Percentiles rank a stretch among this genome's conserved stretches.
Evolutionary conservation across 2,888 invertebrate genomes (phyloP).

Genomic region (Gymnosoma rotundatum): DNA sequence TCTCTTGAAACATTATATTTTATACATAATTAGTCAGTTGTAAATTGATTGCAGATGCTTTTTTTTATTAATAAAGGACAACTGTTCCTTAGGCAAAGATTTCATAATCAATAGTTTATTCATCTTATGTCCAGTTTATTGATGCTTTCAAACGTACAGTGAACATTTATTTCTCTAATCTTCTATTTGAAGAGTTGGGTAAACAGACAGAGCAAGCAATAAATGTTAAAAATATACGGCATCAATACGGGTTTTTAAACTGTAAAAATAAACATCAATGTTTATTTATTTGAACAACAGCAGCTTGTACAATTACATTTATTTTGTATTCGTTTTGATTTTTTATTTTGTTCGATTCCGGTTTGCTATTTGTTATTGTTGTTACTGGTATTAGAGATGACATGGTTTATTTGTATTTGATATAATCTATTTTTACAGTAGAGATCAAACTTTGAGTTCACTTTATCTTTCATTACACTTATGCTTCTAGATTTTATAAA

Average conservation of each 20-base stretch:
- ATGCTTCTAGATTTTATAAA: too few species aligned
- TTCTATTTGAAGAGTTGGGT: constrained; percentile 16
- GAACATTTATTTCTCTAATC: constrained; percentile 54
- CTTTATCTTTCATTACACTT: too few species aligned
- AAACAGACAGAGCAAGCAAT: constrained; percentile 4
- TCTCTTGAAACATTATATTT: background rate
- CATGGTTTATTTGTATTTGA: constrained; percentile 8
- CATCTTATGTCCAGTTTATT: constrained; percentile 33
- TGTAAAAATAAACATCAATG: background rate
- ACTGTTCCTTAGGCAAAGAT: background rate
- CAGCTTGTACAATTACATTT: constrained; percentile 19
- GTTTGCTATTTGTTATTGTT: constrained; percentile 11
- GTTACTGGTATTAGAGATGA: constrained; percentile 4
- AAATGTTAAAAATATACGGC: constrained; percentile 8
- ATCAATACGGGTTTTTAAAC: constrained; percentile 14
- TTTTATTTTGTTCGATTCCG: background rate
- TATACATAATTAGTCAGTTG: constrained; percentile 4
- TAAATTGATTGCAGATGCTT: background rate
- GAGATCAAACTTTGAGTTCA: too few species aligned
- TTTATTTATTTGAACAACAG: constrained; percentile 2
- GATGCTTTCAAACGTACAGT: constrained; percentile 27
- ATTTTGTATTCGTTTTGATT: background rate
- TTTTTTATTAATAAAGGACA: background rate
- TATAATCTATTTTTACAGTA: background rate
- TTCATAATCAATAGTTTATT: constrained; percentile 37